Base-by-base conservation (phyloP, 2,113 vertebrate genomes). In the Sturnira hondurensis region DNA sequence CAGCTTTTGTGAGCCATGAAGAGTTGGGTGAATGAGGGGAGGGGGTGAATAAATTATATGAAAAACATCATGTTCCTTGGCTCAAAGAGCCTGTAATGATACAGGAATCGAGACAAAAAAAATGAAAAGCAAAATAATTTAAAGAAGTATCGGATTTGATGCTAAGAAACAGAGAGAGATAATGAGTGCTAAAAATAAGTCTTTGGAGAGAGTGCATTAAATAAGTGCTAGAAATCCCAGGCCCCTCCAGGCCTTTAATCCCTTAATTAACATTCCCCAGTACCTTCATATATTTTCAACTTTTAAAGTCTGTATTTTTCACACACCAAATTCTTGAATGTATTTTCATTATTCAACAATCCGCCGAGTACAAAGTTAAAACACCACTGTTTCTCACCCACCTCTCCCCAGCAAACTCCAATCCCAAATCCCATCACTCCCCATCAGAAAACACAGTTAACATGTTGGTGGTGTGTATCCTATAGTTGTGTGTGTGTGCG, bases 111-210 rank as follows among this genome's bases (percentile, higher is more conserved):
- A 63, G 50, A 87, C 26, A 61, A 78, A 91, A 91, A 93, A 78
- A 92, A 77, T 36, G 71, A 61, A 95, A 94, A 80, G 76, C 28
- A 68, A 95, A 92, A 74, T 89, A 87, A 63, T 82, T 90, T 93
- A 73, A 88, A 94, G 71, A 81, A 92, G 31, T 58, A 54, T 6
- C 20, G 3, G 47, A 77, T 95, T 92, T 50, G 50, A 84, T 36
- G 67, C 36, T n/a, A 93, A 68, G 92, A 96, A 97, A 90, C 26
- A 56, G 36, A 43, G 63, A 95, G 61, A 84, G 52, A 70, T 95
- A 96, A 96, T 97, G 93, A 94, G 26, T 20, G 36, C 87, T 95
- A 96, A 94, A 96, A 95, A 95, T 95, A 96, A n/a, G 76, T 92
- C 92, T 97, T 93, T 92, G 81, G 97, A 92, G 91, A 92, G 52